Base-by-base conservation (phyloP, 2,113 vertebrate genomes). In the Paradoxurus hermaphroditus region DNA sequence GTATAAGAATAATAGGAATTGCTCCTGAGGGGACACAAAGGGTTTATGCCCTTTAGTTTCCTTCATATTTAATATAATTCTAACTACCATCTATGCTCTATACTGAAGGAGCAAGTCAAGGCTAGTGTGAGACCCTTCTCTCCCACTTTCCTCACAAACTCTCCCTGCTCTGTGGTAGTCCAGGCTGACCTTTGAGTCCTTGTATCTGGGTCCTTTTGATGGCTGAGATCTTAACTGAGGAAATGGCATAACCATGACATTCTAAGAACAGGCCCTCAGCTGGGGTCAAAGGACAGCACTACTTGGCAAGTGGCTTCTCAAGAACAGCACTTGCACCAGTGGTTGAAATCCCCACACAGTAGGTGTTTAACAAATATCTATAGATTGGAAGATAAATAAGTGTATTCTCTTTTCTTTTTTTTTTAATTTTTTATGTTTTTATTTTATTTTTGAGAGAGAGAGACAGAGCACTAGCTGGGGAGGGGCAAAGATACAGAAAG, bases 11-110 rank as follows among this genome's bases (percentile, higher is more conserved):
- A 56, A 97, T 31, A 56, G 95, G 7, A 75, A 85, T 67, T 12
- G 0, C 0, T 94, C 97, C 97, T 98, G 93, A 90, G 91, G 91
- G 68, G 93, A 97, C 67, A 97, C 29, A 97, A 97, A 72, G 36
- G 16, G n/a, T 90, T 95, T 12, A 77, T 34, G 39, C 18, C 19
- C 31, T 91, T 96, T 49, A 92, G 59, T 79, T 83, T 34, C 86
- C 49, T 70, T 81, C 34, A 79, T 95, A 78, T 79, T 88, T 95
- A 95, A 62, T 65, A 86, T 3, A 84, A 34, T 9, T 73, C 51
- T 88, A 36, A 73, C 75, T 62, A 82, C 8, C 27, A 67, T 85
- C 39, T 93, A 46, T 94, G 56, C 31, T 90, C 75, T 96, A 70
- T 46, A 77, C 63, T 86, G 21, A 88, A 79, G 41, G 39, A 67